Evolutionary conservation across 2,113 vertebrate genomes (phyloP), one percentile per base, ranked within the genome.

Genomic region (Alethe diademata): DNA sequence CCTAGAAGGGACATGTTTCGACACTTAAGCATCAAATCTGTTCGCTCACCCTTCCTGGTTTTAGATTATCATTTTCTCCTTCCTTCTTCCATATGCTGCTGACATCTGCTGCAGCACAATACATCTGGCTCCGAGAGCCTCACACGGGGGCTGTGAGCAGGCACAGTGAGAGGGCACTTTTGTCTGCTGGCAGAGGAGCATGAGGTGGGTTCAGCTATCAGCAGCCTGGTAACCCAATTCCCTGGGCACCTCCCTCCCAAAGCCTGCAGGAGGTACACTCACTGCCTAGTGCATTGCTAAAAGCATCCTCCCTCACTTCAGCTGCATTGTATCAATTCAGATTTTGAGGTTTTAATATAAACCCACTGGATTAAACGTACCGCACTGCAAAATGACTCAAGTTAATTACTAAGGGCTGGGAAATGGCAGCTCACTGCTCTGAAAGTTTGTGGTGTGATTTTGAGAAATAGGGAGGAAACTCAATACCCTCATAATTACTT

Each of bases 401-500:
- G 80, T 81, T 97, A 98, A 96, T 97, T 96, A 94, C 95, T 78
- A n/a, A 83, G 90, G 96, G 91, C 87, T 73, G 86, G 86, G 62
- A 97, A 96, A 93, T 84, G 78, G 73, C 75, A 94, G 88, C 45
- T 91, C 42, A 19, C 53, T 9, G 12, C 74, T 95, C 76, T 89
- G 80, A 90, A 97, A 96, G 96, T 97, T 97, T 96, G 95, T 84
- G 38, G 66, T 73, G 19, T 42, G 88, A 92, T 95, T 96, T 93
- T 90, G 88, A 97, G 89, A 95, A 96, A 93, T 71, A 86, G 50
- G 57, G 92, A 93, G 86, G 92, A 90, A 93, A 80, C 92, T 95
- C 96, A 71, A 69, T 97, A 96, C 78, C 47, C 66, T 93, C 78
- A 80, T 97, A 97, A 98, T 98, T 97, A 94, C 92, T 92, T 97